Base-by-base conservation (phyloP, 2,113 vertebrate genomes). In the Protobothrops flavoviridis region DNA sequence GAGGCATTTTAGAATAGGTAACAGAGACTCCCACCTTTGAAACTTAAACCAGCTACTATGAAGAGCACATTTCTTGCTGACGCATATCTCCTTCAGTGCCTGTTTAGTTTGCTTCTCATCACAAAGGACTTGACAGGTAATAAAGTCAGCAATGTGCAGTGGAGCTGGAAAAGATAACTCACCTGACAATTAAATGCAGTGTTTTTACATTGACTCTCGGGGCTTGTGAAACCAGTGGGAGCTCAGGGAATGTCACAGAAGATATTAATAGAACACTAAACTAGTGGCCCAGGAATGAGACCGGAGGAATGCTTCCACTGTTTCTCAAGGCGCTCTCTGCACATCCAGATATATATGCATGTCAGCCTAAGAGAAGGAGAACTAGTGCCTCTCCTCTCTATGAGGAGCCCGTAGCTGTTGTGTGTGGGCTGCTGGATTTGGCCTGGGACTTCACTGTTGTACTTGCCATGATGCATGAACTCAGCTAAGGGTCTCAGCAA, bases 1-100 rank as follows among this genome's bases (percentile, higher is more conserved):
- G 97, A 97, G 97, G 97, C 97, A 50, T 97, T 98, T 96, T 98
- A 96, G 96, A 98, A 98, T 98, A 97, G 97, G 97, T 98, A 98
- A 98, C 98, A 96, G 93, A 97, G 93, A 95, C 92, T 95, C 96
- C 95, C 74, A 87, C 94, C 94, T 90, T 97, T 94, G 96, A 97
- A 97, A 97, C 94, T 92, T 94, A 97, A 97, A 95, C 93, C 95
- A 97, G 43, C 55, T 93, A 93, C 74, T 85, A 95, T 56, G 93
- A 92, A 95, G 96, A 96, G 96, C 74, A 94, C 96, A 96, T 95
- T 87, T 96, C 93, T 95, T 97, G 91, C 94, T 95, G 90, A 33
- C 88, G 9, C 94, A 95, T 95, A 93, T 96, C 96, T 96, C 56
- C 81, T 95, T 93, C 91, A 64, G 56, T 90, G 88, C 85, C 87